Evolutionary conservation across 2,888 invertebrate species (phyloP).

Genomic region (Axea sp.): DNA sequence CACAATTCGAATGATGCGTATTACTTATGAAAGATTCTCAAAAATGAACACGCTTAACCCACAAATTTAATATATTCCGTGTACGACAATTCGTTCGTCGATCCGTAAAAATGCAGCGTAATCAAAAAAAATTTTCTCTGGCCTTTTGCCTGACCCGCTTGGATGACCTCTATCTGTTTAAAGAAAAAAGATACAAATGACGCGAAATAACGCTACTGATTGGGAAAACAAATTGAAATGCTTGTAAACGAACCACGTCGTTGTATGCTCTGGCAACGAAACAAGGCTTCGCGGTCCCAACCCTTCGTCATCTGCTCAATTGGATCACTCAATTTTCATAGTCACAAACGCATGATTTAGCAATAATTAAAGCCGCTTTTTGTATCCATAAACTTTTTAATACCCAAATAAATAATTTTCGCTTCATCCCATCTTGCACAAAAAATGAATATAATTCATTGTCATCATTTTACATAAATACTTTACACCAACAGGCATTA

Average conservation of each 20-base stretch:
- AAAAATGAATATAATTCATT: too few relatives aligned
- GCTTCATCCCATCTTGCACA: too few relatives aligned
- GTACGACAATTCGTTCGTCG: background rate
- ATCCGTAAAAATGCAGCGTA: slow-evolving; percentile 4
- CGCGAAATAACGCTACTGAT: slow-evolving; percentile 25
- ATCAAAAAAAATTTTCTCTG: slow-evolving; percentile 8
- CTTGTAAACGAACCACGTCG: slow-evolving; percentile 27
- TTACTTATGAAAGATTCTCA: too few relatives aligned
- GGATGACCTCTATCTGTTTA: slow-evolving; percentile 27
- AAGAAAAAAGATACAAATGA: slow-evolving; percentile 31
- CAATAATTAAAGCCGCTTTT: slow-evolving; percentile 10
- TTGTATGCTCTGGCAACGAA: slow-evolving; percentile 32
- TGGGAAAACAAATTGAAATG: slow-evolving; percentile 43
- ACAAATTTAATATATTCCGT: background rate
- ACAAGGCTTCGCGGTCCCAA: slow-evolving; percentile 42
- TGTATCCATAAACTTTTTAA: too few relatives aligned
- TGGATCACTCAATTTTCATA: slow-evolving; percentile 31
- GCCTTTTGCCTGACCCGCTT: slow-evolving; percentile 42
- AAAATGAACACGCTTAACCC: background rate
- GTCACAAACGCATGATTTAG: slow-evolving; percentile 21
- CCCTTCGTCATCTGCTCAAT: slow-evolving; percentile 35
- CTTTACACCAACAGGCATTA: too few relatives aligned
- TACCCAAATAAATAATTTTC: too few relatives aligned
- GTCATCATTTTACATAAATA: too few relatives aligned
- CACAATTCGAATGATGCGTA: too few relatives aligned